phyloP scores from a whole-genome alignment of 2,113 vertebrate genomes.

The Ophiodon elongatus region DNA sequence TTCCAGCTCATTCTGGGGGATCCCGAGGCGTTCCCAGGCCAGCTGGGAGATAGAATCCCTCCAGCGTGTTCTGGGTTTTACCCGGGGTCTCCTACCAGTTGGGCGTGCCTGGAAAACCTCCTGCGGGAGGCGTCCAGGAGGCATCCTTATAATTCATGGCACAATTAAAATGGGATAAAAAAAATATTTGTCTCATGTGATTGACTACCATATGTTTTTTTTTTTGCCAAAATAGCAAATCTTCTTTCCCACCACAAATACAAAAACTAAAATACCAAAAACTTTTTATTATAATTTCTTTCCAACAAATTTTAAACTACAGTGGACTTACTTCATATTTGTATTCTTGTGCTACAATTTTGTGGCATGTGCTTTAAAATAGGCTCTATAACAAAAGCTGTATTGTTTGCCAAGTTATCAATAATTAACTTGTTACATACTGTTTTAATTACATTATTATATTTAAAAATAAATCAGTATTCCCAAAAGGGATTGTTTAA shows the following conservation, averaged over 20 bases:
- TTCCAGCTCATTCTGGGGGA: too few relatives aligned
- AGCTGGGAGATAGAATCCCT: too few relatives aligned
- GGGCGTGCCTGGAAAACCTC: too few relatives aligned
- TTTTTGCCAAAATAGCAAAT: too few relatives aligned
- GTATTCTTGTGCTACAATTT: not conserved
- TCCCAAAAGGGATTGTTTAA: conserved; percentile 29
- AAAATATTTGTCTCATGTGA: not conserved
- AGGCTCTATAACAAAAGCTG: not conserved
- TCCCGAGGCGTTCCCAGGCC: too few relatives aligned
- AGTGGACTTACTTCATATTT: not conserved
- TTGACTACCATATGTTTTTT: not conserved
- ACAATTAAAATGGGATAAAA: not conserved
- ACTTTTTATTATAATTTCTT: not conserved
- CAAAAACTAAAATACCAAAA: too few relatives aligned
- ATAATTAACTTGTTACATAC: conserved; percentile 6
- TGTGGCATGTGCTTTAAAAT: not conserved
- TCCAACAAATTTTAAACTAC: not conserved
- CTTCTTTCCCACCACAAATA: not conserved
- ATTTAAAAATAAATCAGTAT: not conserved
- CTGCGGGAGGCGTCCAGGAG: too few relatives aligned
- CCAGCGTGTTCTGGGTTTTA: too few relatives aligned
- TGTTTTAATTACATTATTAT: conserved; percentile 7
- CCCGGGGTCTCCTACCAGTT: too few relatives aligned
- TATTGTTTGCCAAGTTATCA: conserved; percentile 1
- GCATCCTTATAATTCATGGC: too few relatives aligned